These are phyloP conservation scores for Festucalex cinctus DNA, from an alignment of 2,113 vertebrate genomes.

Conservation along the genomic window DNA sequence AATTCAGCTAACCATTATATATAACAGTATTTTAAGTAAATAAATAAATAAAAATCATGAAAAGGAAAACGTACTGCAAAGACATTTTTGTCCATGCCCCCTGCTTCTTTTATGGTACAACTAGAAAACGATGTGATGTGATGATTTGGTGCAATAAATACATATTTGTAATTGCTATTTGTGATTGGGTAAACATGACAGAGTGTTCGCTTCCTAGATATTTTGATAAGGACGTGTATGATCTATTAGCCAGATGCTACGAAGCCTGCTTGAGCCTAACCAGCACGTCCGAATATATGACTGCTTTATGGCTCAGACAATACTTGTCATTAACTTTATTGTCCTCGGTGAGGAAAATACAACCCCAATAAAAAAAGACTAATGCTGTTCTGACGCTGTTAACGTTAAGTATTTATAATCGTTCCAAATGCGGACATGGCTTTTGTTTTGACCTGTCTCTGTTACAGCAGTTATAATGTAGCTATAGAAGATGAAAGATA, in stretches of 20 bases:
- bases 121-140: neutral
- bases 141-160: slow-evolving; percentile 5
- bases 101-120: neutral
- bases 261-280: slow-evolving; percentile 56
- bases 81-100: neutral
- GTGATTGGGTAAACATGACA: slow-evolving; percentile 10
- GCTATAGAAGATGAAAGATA: neutral
- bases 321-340: slow-evolving; percentile 75
- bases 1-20: no score
- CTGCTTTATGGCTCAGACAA: slow-evolving; percentile 72
- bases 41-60: neutral
- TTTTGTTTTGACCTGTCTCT: neutral
- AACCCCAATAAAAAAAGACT: slow-evolving; percentile 69
- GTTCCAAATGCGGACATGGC: slow-evolving; percentile 40
- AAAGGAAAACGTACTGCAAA: neutral
- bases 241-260: slow-evolving; percentile 52
- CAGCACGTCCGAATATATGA: slow-evolving; percentile 68
- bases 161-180: slow-evolving; percentile 3
- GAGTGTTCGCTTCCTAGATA: slow-evolving; percentile 23
- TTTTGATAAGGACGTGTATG: slow-evolving; percentile 28
- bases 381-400: slow-evolving; percentile 72
- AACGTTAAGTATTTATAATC: slow-evolving; percentile 69
- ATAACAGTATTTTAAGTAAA: neutral
- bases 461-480: neutral
- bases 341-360: slow-evolving; percentile 67